phyloP scores from a whole-genome alignment of 1,140 invertebrate species.

The Globodera ellingtonae region DNA sequence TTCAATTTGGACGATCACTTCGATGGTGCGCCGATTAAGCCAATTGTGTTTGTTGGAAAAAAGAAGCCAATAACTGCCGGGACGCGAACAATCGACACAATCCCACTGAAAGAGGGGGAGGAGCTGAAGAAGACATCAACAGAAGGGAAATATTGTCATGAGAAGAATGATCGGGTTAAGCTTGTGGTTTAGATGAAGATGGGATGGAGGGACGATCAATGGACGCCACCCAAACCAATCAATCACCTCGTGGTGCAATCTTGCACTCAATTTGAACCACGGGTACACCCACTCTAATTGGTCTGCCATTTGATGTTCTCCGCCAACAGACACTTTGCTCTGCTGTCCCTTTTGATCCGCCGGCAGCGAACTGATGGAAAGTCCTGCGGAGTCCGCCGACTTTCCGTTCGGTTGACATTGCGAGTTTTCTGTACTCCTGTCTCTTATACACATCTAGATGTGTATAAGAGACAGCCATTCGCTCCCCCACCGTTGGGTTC shows the following conservation, averaged over 20 bases:
- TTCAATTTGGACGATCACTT: conserved; percentile 22
- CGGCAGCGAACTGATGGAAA: background rate
- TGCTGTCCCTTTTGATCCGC: background rate
- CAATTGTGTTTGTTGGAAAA: conserved; percentile 57
- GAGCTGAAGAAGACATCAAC: no score
- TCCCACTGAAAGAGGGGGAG: conserved; percentile 12
- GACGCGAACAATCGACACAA: conserved; percentile 21
- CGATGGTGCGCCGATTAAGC: conserved; percentile 25
- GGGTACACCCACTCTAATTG: conserved; percentile 61
- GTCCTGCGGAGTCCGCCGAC: background rate
- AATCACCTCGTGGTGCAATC: conserved; percentile 58
- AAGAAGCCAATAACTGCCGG: conserved; percentile 58
- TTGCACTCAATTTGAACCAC: conserved; percentile 60
- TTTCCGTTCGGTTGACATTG: background rate
- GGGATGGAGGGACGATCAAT: background rate
- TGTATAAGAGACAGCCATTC: no score
- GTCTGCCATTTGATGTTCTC: conserved; percentile 15
- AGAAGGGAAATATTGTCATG: no score
- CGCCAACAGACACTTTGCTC: background rate
- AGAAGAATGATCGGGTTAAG: no score
- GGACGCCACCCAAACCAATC: background rate
- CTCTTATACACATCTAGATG: no score
- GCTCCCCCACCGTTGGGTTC: conserved; percentile 21
- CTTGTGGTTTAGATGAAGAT: no score
- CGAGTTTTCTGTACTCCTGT: background rate